These are phyloP conservation scores for Heterotilapia buettikoferi DNA, from an alignment of 2,113 vertebrate species.

Conservation along the genomic window DNA sequence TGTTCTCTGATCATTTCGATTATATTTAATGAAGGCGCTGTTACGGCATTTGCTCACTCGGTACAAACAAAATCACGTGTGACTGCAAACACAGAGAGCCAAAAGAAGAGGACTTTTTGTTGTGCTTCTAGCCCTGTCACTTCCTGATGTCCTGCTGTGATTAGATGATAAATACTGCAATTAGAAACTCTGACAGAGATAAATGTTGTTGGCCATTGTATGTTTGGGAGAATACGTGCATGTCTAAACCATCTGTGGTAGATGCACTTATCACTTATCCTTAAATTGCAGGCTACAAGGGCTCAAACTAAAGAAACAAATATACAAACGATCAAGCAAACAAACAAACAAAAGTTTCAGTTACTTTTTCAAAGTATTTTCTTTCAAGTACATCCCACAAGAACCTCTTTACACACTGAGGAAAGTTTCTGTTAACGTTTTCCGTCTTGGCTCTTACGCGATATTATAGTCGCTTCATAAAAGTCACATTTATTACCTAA, in stretches of 20 bases:
- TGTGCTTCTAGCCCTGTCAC: conserved; percentile 3
- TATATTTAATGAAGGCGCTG: background rate
- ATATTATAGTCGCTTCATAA: background rate
- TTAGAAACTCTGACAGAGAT: conserved; percentile 26
- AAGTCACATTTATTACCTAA: background rate
- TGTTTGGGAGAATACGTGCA: conserved; percentile 2
- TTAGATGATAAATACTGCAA: conserved; percentile 36
- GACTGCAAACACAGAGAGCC: background rate
- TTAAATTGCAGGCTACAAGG: background rate
- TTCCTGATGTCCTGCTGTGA: conserved; percentile 11
- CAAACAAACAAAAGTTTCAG: background rate
- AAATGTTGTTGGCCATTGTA: background rate
- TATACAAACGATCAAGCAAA: background rate
- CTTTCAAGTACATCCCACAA: background rate
- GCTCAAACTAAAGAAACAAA: background rate
- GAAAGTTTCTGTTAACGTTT: background rate
- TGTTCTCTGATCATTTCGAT: background rate
- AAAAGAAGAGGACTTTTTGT: background rate
- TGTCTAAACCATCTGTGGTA: conserved; percentile 26
- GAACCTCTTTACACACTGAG: background rate
- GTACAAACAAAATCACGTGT: background rate
- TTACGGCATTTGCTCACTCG: background rate
- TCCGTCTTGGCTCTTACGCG: background rate
- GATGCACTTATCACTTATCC: background rate
- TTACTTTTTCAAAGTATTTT: background rate